Base-by-base conservation (phyloP, 2,113 vertebrate genomes). In the Noctilio leporinus region DNA sequence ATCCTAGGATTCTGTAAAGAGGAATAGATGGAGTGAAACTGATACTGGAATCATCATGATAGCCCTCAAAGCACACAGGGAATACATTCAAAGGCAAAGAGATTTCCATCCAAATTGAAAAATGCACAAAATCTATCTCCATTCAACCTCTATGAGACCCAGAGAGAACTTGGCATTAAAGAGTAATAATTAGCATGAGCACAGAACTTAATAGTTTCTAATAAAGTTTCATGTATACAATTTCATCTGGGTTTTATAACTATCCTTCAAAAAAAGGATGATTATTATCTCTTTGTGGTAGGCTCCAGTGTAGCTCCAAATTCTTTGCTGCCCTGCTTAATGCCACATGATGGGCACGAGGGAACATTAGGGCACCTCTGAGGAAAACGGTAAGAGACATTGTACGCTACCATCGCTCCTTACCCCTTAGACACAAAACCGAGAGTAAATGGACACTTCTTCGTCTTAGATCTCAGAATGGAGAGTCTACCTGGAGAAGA, bases 91-190 rank as follows among this genome's bases (percentile, higher is more conserved):
- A 82, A 88, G 67, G 67, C 16, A 96, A 96, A 93, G 16, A 57
- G 85, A 90, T 90, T 97, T 90, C 76, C n/a, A 84, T 84, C 45
- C 45, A 95, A 95, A 86, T 30, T 80, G 69, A 96, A 20, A 80
- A 26, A 91, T n/a, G 22, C 15, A 51, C 33, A 86, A 94, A 91
- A 59, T 67, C 76, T 47, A 64, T 85, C 40, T 91, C 69, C 30
- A 38, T 57, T 47, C 51, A 43, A 40, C 49, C 47, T 88, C 59
- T 62, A 5, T 19, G 70, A 59, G 81, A 72, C 30, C 59, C 49
- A 55, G 2, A 10, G 65, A 91, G 53, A 82, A 47, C 43, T 47
- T 62, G 73, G 53, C 59, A 45, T 92, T 76, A 26, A 55, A 81
- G n/a, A 69, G 10, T 77, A 70, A 59, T 65, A 67, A 93, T 77